Percentiles rank a stretch among this genome's conserved stretches.
Evolutionary conservation across 2,888 invertebrate genomes (phyloP).

Genomic region (Sipha maydis): DNA sequence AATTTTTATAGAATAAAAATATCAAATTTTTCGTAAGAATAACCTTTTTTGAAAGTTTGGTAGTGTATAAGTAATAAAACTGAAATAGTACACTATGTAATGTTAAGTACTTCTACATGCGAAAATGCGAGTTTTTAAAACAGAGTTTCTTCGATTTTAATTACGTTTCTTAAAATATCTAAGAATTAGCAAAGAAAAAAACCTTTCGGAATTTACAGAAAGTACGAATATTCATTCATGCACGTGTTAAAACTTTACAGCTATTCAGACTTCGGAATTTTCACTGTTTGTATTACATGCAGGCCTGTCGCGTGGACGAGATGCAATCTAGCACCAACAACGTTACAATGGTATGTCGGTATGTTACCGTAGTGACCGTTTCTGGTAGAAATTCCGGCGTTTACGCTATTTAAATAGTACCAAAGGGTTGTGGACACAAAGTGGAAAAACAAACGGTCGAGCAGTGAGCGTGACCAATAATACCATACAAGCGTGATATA

Average conservation of each 20-base stretch:
- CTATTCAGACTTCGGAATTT: not conserved
- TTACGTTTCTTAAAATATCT: not conserved
- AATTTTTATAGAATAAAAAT: not conserved
- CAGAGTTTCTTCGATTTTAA: not conserved
- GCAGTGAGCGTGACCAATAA: too few relatives aligned
- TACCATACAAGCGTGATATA: too few relatives aligned
- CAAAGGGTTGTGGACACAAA: not conserved
- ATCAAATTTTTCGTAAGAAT: not conserved
- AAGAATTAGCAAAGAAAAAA: not conserved
- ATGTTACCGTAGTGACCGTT: not conserved
- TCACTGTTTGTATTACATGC: not conserved
- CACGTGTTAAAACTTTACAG: not conserved
- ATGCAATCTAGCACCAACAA: too few relatives aligned
- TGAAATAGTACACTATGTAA: not conserved
- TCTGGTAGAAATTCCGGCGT: not conserved
- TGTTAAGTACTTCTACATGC: not conserved
- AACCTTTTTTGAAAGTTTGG: not conserved
- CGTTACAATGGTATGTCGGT: too few relatives aligned
- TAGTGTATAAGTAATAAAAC: not conserved
- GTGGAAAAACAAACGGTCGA: too few relatives aligned
- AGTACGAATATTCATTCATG: not conserved
- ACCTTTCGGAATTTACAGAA: not conserved
- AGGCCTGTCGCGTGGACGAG: too few relatives aligned
- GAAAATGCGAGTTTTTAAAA: not conserved
- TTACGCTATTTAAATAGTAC: not conserved